Base-by-base conservation (phyloP, 1,140 invertebrate genomes). In the Drosophila tani region DNA sequence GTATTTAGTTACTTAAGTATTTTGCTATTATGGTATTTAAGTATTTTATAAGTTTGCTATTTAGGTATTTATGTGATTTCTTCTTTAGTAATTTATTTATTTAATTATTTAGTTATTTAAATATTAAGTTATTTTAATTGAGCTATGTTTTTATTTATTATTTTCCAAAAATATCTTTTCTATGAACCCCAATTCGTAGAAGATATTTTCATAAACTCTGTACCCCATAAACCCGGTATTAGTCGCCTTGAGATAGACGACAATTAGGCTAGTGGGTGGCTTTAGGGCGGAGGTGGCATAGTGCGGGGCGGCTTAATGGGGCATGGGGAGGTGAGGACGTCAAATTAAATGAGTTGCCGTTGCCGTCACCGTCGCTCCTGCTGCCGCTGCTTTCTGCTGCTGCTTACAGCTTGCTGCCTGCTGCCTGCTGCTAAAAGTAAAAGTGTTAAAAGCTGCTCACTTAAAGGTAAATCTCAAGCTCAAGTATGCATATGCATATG, bases 401-500 rank as follows among this genome's bases (percentile, higher is more conserved):
- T 60, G 53, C 24, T 27, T 43, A 9, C 21, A n/a, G 27, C 40
- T n/a, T 43, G 35, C 50, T 27, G 35, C 43, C 43, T 27, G 35
- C 43, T 45, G 57, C 47, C 43, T 57, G 63, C 63, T 67, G 62
- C 56, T 66, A 43, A 86, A 88, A 88, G 84, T 88, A 77, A 87
- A 87, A 88, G 84, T 76, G 83, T 83, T 88, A 67, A 75, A 87
- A 82, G 84, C 83, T 87, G 83, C 73, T 87, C 83, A 83, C 84
- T 87, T 88, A 73, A 83, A 88, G 83, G 84, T 88, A 83, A 87
- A 87, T 77, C 80, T 87, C 64, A 41, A 43, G 75, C 70, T 77
- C 65, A 69, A 58, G 65, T 43, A 63, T 65, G 59, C 51, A 38
- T 45, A 56, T 59, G 43, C 38, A 46, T 45, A 57, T 60, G 71